Conservation (phyloP, 2,888 invertebrate species). For the Heliothis peltigera region DNA sequence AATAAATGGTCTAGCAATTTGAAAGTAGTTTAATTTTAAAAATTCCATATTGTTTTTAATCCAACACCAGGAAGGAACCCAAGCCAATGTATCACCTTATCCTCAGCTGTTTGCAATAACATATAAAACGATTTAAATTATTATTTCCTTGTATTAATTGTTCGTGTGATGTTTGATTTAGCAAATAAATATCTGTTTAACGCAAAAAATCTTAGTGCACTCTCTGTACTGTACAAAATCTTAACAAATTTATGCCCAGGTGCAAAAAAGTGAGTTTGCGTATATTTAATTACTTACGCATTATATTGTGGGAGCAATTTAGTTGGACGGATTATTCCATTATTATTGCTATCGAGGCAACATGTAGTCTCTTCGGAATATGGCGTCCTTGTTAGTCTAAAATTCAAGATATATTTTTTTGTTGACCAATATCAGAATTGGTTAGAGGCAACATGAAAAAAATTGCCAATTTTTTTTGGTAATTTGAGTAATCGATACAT, state of each 20-base stretch:
- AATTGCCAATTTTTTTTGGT: too few species aligned
- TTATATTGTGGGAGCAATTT: slow-evolving; percentile 26
- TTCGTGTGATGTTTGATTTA: slow-evolving; percentile 12
- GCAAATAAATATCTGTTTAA: background rate
- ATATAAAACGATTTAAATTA: slow-evolving; percentile 48
- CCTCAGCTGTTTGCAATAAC: slow-evolving; percentile 57
- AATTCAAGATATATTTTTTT: slow-evolving; percentile 9
- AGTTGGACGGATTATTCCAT: slow-evolving; percentile 20
- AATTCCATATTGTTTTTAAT: slow-evolving; percentile 8
- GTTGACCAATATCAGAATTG: background rate
- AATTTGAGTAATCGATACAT: slow-evolving; percentile 1
- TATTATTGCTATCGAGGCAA: slow-evolving; percentile 29
- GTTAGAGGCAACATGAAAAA: too few species aligned
- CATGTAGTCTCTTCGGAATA: background rate
- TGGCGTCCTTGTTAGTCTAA: slow-evolving; percentile 27
- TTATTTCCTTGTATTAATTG: background rate
- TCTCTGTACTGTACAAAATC: slow-evolving; percentile 2
- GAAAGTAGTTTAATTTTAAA: background rate
- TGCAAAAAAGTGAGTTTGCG: slow-evolving; percentile 8
- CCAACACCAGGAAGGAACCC: slow-evolving; percentile 11
- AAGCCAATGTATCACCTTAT: slow-evolving; percentile 50
- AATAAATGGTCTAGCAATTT: slow-evolving; percentile 5
- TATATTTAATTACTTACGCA: slow-evolving; percentile 34
- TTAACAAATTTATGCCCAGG: background rate
- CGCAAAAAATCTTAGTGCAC: slow-evolving; percentile 2